Percentiles rank a stretch among this genome's conserved stretches.
Evolutionary conservation across 2,888 invertebrate species (phyloP).

Genomic region (Heteropelma amictum): DNA sequence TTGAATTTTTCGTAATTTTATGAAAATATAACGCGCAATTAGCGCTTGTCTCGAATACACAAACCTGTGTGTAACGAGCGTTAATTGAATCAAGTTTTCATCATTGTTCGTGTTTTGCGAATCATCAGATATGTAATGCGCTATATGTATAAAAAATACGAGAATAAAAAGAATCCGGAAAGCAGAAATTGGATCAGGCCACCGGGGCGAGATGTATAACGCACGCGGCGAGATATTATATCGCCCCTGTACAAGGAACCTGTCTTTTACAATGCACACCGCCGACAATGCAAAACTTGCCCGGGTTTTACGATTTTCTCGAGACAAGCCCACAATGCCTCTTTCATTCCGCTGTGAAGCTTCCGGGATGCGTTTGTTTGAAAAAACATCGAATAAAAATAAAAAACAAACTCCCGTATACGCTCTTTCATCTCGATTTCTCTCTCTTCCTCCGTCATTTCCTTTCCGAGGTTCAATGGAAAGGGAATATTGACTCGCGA

Average conservation of each 20-base stretch:
- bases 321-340: conserved; percentile 6
- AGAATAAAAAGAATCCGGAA: not conserved
- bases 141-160: not conserved
- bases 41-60: too few species aligned
- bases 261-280: not conserved
- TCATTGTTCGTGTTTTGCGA: too few species aligned
- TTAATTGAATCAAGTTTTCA: too few species aligned
- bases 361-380: conserved; percentile 10
- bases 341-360: not conserved
- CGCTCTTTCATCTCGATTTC: not conserved
- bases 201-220: not conserved
- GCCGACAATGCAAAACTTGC: not conserved
- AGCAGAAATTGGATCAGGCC: conserved; percentile 2
- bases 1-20: too few species aligned
- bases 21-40: too few species aligned
- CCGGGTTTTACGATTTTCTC: conserved; percentile 1
- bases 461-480: not conserved
- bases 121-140: too few species aligned
- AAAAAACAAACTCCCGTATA: too few species aligned
- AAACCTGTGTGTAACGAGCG: too few species aligned
- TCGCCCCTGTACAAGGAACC: too few species aligned
- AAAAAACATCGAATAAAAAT: not conserved
- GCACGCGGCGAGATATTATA: too few species aligned
- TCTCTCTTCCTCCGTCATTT: not conserved
- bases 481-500: not conserved